These are phyloP conservation scores for Esperia sulphurella DNA, from an alignment of 2,888 invertebrate species.

Conservation along the genomic window DNA sequence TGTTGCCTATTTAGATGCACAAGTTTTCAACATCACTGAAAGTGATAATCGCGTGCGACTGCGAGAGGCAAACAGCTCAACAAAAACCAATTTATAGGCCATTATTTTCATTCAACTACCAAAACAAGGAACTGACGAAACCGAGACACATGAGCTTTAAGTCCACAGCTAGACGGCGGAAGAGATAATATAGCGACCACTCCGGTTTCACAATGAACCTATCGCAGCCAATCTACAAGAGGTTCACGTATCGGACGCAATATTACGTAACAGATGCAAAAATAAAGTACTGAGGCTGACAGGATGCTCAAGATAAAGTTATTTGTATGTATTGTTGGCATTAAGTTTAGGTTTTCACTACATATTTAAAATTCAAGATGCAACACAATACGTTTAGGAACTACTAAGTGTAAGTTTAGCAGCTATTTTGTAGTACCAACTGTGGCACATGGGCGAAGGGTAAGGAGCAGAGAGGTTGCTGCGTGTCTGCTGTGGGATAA, in stretches of 20 bases:
- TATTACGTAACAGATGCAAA: conserved; percentile 27
- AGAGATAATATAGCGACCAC: conserved; percentile 8
- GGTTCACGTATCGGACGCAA: conserved; percentile 21
- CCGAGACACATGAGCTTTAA: conserved; percentile 11
- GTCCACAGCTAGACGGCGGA: not conserved
- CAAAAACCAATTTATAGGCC: conserved; percentile 34
- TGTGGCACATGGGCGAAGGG: too few species aligned
- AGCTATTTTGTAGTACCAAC: too few species aligned
- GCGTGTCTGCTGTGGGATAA: too few species aligned
- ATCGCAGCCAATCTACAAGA: conserved; percentile 24
- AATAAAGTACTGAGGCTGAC: conserved; percentile 20
- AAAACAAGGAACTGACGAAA: conserved; percentile 46
- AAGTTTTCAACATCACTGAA: not conserved
- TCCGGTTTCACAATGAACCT: conserved; percentile 27
- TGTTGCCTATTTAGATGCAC: too few species aligned
- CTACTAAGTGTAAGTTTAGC: too few species aligned
- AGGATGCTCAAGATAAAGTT: conserved; percentile 3
- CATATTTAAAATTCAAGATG: too few species aligned
- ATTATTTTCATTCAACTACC: conserved; percentile 37
- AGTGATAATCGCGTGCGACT: not conserved
- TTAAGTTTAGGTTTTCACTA: too few species aligned
- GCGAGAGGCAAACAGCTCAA: conserved; percentile 4
- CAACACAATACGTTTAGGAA: too few species aligned
- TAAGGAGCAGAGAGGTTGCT: too few species aligned
- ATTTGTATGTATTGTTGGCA: not conserved